A percentile compares a stretch with the other conserved stretches of the same genome.
These are phyloP conservation scores for Mohoua ochrocephala DNA, from an alignment of 2,113 vertebrate species.

Conservation along the genomic window DNA sequence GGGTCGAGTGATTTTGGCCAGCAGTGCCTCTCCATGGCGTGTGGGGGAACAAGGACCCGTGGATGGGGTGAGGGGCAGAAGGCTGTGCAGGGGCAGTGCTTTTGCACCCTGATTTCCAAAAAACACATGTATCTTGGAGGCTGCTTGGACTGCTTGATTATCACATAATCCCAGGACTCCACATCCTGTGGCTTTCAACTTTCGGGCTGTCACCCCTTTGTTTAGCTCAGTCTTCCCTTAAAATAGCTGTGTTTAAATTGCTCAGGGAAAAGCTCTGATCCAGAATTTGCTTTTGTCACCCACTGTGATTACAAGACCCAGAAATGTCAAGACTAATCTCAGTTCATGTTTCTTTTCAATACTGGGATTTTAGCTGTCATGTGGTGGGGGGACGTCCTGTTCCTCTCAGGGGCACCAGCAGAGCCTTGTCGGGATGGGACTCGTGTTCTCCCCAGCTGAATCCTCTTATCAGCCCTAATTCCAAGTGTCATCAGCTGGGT, in stretches of 20 bases:
- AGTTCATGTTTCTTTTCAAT: neutral
- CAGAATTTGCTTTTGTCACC: constrained; percentile 36
- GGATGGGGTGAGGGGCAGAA: fast-evolving
- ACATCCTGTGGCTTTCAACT: neutral
- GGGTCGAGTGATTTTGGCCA: neutral
- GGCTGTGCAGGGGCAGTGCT: fast-evolving
- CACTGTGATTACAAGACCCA: constrained; percentile 38
- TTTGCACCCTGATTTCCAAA: neutral
- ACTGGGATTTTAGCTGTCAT: neutral
- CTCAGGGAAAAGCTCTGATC: constrained; percentile 14
- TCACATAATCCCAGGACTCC: neutral
- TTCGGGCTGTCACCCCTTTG: neutral
- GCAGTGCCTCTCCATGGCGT: fast-evolving
- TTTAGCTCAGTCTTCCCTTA: neutral
- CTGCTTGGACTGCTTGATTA: neutral
- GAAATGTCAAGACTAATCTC: constrained; percentile 41
- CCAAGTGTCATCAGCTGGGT: neutral
- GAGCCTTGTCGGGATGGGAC: neutral
- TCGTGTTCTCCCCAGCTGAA: neutral
- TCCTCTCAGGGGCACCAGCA: neutral
- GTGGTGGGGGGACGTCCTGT: neutral
- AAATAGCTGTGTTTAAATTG: constrained; percentile 1
- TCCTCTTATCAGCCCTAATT: neutral
- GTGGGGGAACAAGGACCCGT: fast-evolving
- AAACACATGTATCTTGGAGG: neutral